Evolutionary conservation across 2,113 vertebrate species (phyloP), one percentile per base, ranked within the genome.

Genomic region (Dicentrarchus labrax): DNA sequence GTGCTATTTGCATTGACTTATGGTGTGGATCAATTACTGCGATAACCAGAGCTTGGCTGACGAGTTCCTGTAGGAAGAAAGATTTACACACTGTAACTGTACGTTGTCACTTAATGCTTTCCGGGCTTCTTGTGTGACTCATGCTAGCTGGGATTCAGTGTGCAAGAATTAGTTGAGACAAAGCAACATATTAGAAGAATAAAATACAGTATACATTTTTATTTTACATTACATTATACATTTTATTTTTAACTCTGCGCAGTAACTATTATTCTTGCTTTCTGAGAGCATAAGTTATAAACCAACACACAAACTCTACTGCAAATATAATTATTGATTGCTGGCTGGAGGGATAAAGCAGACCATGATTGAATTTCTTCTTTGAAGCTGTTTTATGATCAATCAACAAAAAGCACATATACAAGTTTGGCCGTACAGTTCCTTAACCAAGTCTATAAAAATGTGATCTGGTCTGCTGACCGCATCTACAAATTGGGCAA

Each of bases 331-430:
- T 24, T 68, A 85, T 79, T 51, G 51, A 64, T 60, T 75, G n/a
- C 24, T 60, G 68, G 51, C 41, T 41, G 12, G 53, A 72, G 30
- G 65, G 19, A 76, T 50, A 48, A 74, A 77, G 43, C 38, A 86
- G n/a, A 50, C 10, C 36, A 12, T 72, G 45, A 82, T 24, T 67
- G 48, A 62, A 75, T 68, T 45, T 71, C 53, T 61, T 67, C 22
- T 56, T 45, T 69, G 6, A n/a, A 47, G 73, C 66, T 53, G 22
- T 41, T 75, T 88, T 65, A 83, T 74, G 62, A 61, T 76, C 57
- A 73, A 67, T 82, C 50, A 50, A 60, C 67, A 74, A 71, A 79
- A 72, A 85, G 65, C 71, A 79, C 19, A 76, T 48, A 73, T 30
- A 67, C 4, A n/a, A 17, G 3, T 47, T 65, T 30, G 22, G 51